Percentiles rank a stretch among this genome's conserved stretches.
Evolutionary conservation across 1,140 invertebrate species (phyloP).

Genomic region (Eueides isabella): DNA sequence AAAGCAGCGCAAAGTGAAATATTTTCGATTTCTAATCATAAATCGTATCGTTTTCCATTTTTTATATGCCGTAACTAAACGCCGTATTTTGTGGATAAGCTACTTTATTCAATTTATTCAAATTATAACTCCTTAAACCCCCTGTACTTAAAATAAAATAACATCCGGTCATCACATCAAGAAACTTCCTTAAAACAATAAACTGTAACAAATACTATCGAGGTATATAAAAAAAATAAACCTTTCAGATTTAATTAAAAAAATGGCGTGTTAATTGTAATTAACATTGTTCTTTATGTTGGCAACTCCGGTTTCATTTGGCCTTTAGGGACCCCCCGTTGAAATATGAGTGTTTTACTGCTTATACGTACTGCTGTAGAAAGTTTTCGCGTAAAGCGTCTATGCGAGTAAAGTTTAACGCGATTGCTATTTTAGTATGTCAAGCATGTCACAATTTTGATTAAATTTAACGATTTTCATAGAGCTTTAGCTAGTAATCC

Average conservation of each 20-base stretch:
- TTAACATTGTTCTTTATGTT: conserved; percentile 8
- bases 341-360: conserved; percentile 15
- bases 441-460: conserved; percentile 20
- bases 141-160: too few relatives aligned
- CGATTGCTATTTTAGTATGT: conserved; percentile 14
- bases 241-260: conserved; percentile 4
- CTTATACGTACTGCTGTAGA: conserved; percentile 4
- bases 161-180: too few relatives aligned
- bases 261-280: conserved; percentile 6
- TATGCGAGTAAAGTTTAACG: neutral
- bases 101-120: too few relatives aligned
- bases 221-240: conserved; percentile 3
- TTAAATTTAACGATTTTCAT: conserved; percentile 22
- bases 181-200: too few relatives aligned
- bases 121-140: too few relatives aligned
- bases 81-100: too few relatives aligned
- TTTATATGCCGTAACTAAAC: too few relatives aligned
- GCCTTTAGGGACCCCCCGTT: neutral
- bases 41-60: too few relatives aligned
- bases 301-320: conserved; percentile 12
- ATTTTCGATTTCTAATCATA: too few relatives aligned
- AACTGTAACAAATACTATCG: neutral
- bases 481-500: neutral
- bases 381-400: neutral
- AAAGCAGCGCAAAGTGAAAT: too few relatives aligned